These are phyloP conservation scores for Pachymerium ferrugineum DNA, from an alignment of 2,888 invertebrate genomes.

Conservation along the genomic window DNA sequence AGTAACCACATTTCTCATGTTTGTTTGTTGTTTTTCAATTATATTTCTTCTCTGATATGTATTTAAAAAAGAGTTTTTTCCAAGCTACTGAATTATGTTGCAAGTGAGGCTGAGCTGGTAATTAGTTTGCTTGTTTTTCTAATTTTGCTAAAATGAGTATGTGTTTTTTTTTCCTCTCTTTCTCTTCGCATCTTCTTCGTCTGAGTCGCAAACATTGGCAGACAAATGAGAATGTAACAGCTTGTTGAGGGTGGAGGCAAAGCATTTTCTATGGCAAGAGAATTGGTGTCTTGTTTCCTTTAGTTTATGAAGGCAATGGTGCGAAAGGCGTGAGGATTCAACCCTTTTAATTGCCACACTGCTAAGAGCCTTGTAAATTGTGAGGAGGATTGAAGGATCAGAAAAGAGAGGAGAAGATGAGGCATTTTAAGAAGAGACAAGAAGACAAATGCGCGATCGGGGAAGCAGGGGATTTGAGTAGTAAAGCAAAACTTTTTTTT, in stretches of 20 bases:
- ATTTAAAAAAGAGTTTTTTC: background rate
- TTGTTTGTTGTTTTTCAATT: no score
- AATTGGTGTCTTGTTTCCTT: conserved; percentile 18
- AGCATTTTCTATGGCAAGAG: conserved; percentile 1
- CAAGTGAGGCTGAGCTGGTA: conserved; percentile 2
- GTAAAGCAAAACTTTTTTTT: no score
- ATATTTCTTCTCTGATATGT: no score
- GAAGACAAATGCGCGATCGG: no score
- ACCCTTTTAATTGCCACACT: background rate
- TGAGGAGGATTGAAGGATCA: conserved; percentile 3
- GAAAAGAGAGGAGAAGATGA: background rate
- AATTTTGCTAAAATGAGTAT: conserved; percentile 10
- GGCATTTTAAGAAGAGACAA: background rate
- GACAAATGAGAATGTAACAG: conserved; percentile 15
- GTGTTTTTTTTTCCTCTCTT: no score
- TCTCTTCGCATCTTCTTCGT: conserved; percentile 10
- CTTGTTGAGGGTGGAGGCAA: background rate
- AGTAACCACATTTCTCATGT: no score
- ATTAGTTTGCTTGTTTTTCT: conserved; percentile 14
- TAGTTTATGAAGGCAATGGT: conserved; percentile 10
- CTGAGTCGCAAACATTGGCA: background rate
- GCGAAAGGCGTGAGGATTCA: conserved; percentile 10
- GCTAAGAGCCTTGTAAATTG: conserved; percentile 6
- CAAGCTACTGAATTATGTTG: background rate
- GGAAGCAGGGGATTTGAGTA: background rate